phyloP scores from a whole-genome alignment of 2,113 vertebrate genomes.

The Tyrannus savana region DNA sequence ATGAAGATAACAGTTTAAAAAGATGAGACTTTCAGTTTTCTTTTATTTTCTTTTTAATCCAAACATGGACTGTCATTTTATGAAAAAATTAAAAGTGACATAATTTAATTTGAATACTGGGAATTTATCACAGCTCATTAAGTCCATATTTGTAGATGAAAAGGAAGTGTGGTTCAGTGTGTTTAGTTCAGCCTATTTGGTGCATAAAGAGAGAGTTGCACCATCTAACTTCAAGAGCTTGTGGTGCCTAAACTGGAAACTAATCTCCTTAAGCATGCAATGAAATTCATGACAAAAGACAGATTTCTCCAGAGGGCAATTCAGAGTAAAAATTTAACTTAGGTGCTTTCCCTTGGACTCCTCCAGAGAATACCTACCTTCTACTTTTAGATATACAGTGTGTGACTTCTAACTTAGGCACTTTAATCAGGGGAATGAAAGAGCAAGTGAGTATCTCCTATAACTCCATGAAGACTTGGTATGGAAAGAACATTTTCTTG shows the following conservation, averaged over 20 bases:
- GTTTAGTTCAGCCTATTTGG: background rate
- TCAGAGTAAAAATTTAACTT: background rate
- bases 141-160: background rate
- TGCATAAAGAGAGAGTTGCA: background rate
- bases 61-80: background rate
- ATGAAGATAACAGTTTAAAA: background rate
- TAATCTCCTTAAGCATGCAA: background rate
- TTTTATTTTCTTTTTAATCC: background rate
- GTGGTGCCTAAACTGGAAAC: background rate
- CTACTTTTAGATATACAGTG: background rate
- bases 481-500: background rate
- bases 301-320: background rate
- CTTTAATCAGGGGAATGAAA: background rate
- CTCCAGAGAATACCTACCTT: background rate
- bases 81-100: background rate
- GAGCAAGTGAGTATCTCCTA: background rate
- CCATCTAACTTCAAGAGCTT: background rate
- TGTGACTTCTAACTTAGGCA: background rate
- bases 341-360: background rate
- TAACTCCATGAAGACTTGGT: background rate
- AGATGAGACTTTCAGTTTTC: background rate
- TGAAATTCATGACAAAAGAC: background rate
- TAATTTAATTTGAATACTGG: background rate
- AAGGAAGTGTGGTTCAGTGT: background rate
- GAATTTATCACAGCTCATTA: background rate